Conservation (phyloP, 2,888 invertebrate species). For the Chaitophorus viminalis region DNA sequence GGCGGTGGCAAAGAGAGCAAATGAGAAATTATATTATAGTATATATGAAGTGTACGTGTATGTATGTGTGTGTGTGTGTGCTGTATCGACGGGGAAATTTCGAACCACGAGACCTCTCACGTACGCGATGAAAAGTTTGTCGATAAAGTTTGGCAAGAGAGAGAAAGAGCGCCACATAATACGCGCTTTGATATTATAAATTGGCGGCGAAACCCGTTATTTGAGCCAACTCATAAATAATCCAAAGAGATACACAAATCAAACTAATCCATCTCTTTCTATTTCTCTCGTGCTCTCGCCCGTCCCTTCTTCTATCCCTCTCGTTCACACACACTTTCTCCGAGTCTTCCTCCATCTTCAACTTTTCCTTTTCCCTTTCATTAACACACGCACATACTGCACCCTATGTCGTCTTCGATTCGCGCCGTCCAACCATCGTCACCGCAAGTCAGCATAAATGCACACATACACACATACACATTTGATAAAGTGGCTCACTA, state of each 20-base stretch:
- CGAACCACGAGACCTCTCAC: slow-evolving; percentile 2
- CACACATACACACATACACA: background rate
- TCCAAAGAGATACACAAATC: slow-evolving; percentile 60
- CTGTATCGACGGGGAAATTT: slow-evolving; percentile 20
- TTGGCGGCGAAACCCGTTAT: slow-evolving; percentile 60
- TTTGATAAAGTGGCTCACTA: no score
- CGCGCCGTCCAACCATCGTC: background rate
- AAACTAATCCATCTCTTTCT: slow-evolving; percentile 26
- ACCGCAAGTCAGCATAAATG: background rate
- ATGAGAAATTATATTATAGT: background rate
- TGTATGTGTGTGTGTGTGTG: background rate
- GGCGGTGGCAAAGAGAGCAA: background rate
- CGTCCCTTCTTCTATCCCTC: background rate
- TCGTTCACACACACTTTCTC: background rate
- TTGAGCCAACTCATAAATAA: slow-evolving; percentile 61
- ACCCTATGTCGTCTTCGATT: background rate
- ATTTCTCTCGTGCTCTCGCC: background rate
- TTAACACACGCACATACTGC: background rate
- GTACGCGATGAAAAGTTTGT: slow-evolving; percentile 59
- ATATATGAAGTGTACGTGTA: background rate
- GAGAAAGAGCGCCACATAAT: slow-evolving; percentile 37
- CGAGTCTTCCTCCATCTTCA: background rate
- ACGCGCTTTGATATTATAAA: slow-evolving; percentile 60
- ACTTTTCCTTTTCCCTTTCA: background rate
- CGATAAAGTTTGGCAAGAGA: slow-evolving; percentile 60